Evolutionary conservation across 2,113 vertebrate species (phyloP).

Genomic region (Xiphorhynchus elegans): DNA sequence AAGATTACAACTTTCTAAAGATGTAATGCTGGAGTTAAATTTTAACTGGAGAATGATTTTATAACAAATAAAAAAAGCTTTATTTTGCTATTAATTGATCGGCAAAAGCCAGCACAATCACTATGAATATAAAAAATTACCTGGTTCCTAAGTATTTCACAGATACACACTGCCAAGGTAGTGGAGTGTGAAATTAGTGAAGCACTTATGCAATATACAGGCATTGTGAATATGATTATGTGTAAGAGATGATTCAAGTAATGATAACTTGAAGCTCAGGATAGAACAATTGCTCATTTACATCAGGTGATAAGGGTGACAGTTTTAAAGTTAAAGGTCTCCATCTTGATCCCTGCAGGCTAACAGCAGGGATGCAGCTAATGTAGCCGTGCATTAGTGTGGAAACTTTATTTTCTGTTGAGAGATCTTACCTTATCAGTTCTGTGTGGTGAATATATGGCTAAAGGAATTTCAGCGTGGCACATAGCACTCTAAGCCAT

Average conservation of each 20-base stretch:
- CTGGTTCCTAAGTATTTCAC: background rate
- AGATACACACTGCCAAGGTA: background rate
- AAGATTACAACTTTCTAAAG: background rate
- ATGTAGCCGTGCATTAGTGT: background rate
- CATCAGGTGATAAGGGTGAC: background rate
- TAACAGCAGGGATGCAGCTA: background rate
- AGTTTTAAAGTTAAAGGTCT: background rate
- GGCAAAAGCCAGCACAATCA: background rate
- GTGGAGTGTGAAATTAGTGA: background rate
- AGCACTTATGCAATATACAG: background rate
- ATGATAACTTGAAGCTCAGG: background rate
- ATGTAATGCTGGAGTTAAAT: background rate
- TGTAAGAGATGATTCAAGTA: background rate
- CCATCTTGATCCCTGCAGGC: background rate
- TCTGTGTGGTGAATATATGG: background rate
- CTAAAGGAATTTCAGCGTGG: background rate
- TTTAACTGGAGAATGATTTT: background rate
- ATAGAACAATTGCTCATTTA: background rate
- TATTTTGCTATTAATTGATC: background rate
- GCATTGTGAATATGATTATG: background rate
- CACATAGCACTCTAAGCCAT: background rate
- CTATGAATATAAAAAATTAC: background rate
- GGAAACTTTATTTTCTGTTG: background rate
- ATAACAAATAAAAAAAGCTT: background rate
- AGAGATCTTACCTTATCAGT: background rate